phyloP scores from a whole-genome alignment of 2,888 invertebrate genomes.

The Nemotelus pantherinus region DNA sequence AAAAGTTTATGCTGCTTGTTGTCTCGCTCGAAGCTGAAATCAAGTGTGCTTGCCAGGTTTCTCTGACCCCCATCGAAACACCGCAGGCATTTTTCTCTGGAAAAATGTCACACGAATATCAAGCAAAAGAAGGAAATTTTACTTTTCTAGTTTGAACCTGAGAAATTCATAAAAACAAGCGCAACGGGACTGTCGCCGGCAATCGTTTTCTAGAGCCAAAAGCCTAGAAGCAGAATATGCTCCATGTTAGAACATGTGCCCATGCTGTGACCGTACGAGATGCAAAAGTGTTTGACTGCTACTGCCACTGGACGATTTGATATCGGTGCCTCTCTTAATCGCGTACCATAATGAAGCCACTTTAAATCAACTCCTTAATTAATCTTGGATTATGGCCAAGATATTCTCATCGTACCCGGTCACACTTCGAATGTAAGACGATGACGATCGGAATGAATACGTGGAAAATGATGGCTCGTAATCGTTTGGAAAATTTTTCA shows the following conservation, averaged over 20 bases:
- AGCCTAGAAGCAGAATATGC: conserved; percentile 17
- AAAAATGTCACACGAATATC: conserved; percentile 37
- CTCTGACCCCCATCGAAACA: not conserved
- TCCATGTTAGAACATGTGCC: conserved; percentile 22
- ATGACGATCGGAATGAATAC: conserved; percentile 29
- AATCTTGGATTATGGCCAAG: conserved; percentile 51
- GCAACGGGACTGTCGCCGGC: not conserved
- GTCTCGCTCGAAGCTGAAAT: not conserved
- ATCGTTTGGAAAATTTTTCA: conserved; percentile 46
- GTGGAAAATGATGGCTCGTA: conserved; percentile 48
- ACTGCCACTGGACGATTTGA: conserved; percentile 23
- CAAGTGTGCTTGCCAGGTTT: not conserved
- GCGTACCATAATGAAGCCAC: conserved; percentile 30
- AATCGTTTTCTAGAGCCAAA: conserved; percentile 26
- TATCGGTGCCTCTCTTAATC: conserved; percentile 20
- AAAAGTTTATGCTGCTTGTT: conserved; percentile 44
- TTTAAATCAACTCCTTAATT: conserved; percentile 48
- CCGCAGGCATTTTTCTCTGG: conserved; percentile 15
- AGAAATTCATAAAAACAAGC: not conserved
- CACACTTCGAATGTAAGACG: not conserved
- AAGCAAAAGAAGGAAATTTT: conserved; percentile 21
- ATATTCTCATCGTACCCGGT: conserved; percentile 28
- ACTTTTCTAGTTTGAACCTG: not conserved
- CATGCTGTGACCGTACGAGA: conserved; percentile 35
- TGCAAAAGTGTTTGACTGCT: conserved; percentile 21